Conservation (phyloP, 2,888 invertebrate genomes). For the Archips xylosteana region DNA sequence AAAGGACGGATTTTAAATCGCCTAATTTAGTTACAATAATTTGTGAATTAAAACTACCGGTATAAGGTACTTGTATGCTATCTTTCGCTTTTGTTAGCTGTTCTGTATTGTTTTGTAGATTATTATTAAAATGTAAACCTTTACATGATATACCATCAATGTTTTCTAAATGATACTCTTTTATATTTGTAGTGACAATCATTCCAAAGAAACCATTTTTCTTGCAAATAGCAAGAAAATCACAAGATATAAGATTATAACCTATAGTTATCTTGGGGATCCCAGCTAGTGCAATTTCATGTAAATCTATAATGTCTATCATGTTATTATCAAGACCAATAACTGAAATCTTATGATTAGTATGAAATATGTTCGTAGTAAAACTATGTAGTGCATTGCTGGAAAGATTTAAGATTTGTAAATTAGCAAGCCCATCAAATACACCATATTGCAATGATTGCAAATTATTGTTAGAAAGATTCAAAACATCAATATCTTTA, state of each 20-base stretch:
- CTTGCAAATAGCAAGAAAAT: constrained; percentile 6
- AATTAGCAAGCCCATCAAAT: constrained; percentile 23
- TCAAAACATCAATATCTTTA: neutral
- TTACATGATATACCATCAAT: constrained; percentile 56
- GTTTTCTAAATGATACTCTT: constrained; percentile 50
- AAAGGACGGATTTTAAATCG: constrained; percentile 14
- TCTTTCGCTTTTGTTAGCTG: neutral
- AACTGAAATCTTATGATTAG: constrained; percentile 9
- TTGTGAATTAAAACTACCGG: neutral
- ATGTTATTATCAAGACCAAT: constrained; percentile 25
- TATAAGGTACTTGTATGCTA: neutral
- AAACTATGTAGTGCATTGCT: constrained; percentile 22
- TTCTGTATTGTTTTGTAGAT: neutral
- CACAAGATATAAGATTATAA: constrained; percentile 24
- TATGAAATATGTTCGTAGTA: constrained; percentile 12
- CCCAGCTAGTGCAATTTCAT: constrained; percentile 1
- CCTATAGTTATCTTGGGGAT: constrained; percentile 23
- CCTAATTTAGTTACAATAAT: constrained; percentile 45
- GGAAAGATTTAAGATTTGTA: constrained; percentile 15
- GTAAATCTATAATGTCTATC: constrained; percentile 20
- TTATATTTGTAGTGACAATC: constrained; percentile 46
- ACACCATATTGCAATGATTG: constrained; percentile 7
- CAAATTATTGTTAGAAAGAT: constrained; percentile 22
- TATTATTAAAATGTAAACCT: neutral
- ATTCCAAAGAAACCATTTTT: neutral